A percentile compares a stretch with the other conserved stretches of the same genome.
phyloP scores from a whole-genome alignment of 2,797 vertebrate genomes.

The Girardinus metallicus region DNA sequence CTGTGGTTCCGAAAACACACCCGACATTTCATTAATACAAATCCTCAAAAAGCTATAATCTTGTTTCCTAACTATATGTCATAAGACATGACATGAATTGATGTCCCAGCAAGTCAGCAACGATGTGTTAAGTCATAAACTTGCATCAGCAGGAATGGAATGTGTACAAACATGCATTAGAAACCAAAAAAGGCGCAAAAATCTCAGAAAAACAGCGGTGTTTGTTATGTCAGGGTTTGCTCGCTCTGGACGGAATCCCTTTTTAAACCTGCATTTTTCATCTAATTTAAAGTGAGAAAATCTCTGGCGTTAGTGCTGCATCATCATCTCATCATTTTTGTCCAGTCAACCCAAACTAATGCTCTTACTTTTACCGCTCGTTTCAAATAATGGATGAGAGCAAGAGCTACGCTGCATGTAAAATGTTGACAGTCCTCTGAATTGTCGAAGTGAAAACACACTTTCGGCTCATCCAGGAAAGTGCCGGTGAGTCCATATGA shows the following conservation, averaged over 20 bases:
- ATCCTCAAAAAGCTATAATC: background rate
- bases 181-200: background rate
- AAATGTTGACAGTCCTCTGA: conserved; percentile 8
- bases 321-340: conserved; percentile 54
- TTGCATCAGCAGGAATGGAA: background rate
- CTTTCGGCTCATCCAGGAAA: background rate
- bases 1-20: too few relatives aligned
- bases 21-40: too few relatives aligned
- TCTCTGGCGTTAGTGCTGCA: conserved; percentile 43
- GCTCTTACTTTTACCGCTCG: conserved; percentile 40
- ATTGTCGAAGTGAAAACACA: conserved; percentile 18
- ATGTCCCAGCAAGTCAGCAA: conserved; percentile 26
- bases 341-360: conserved; percentile 54
- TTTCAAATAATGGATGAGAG: conserved; percentile 42
- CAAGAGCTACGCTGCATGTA: background rate
- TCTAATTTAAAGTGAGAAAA: conserved; percentile 47
- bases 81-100: conserved; percentile 6
- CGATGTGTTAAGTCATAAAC: conserved; percentile 22
- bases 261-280: conserved; percentile 35
- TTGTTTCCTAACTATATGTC: conserved; percentile 12
- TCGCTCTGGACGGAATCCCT: conserved; percentile 14
- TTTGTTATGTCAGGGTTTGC: background rate
- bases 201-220: background rate
- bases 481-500: background rate
- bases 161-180: background rate